phyloP scores from a whole-genome alignment of 2,113 vertebrate species.

The Rhinolophus ferrumequinum region DNA sequence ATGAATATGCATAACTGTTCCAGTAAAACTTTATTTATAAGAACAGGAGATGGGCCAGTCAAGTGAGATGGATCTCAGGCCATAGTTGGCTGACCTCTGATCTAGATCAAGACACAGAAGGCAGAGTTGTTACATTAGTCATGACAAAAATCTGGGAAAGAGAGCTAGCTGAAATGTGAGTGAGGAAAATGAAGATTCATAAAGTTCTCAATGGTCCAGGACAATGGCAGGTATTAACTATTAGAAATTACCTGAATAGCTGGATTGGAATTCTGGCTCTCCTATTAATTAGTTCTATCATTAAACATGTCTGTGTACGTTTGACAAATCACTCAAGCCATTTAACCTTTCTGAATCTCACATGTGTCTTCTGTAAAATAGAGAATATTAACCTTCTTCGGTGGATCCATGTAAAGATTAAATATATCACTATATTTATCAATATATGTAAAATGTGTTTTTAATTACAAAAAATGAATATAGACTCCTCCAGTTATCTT shows the following conservation, averaged over 20 bases:
- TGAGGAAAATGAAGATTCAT: not conserved
- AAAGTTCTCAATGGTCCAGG: not conserved
- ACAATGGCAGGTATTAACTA: not conserved
- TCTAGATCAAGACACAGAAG: not conserved
- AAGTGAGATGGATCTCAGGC: not conserved
- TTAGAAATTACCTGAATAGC: not conserved
- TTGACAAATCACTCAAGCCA: not conserved
- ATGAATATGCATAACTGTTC: not conserved
- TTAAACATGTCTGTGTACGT: not conserved
- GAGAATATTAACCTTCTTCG: not conserved
- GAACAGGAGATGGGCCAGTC: not conserved
- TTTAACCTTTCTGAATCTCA: not conserved
- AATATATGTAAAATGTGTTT: not conserved
- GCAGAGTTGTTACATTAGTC: not conserved
- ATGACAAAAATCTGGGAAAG: not conserved
- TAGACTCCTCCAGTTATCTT: not conserved
- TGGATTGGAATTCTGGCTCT: not conserved
- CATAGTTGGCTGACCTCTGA: not conserved
- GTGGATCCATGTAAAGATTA: not conserved
- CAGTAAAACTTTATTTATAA: slow-evolving; percentile 43
- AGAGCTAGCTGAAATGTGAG: not conserved
- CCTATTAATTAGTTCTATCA: not conserved
- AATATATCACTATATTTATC: not conserved
- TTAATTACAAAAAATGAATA: not conserved
- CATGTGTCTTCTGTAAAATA: not conserved